Base-by-base conservation (phyloP, 2,888 invertebrate species). In the Pammene aurita region DNA sequence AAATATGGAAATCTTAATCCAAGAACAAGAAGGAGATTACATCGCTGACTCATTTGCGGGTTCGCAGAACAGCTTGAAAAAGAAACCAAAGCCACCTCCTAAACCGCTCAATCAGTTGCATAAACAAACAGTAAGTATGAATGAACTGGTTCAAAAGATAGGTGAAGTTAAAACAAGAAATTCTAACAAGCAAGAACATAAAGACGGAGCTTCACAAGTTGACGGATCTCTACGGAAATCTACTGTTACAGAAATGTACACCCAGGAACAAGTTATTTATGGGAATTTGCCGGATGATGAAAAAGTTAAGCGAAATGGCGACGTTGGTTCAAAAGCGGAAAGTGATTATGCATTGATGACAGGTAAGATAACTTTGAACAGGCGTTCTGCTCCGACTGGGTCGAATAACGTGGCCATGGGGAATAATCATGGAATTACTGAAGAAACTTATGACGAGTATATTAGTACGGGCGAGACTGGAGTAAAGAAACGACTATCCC, bases 281-380 rank as follows among this genome's bases (percentile, higher is more conserved):
- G 62, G 62, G 16, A 87, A 84, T 73, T 71, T 84, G 48, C 77
- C 82, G 0, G 82, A 84, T 72, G 84, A 86, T 66, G 75, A 78
- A 65, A 86, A 85, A 75, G 79, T 75, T 2, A 63, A 52, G 14
- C 57, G 56, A 48, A 41, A 68, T 44, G 57, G 50, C 11, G 64
- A 69, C 18, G n/a, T 52, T 46, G 50, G 44, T 35, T 56, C 57
- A 14, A 68, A 63, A 41, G 38, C 38, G 38, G 64, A 64, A 26
- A 44, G 54, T 55, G 5, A 26, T 42, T 58, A 64, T 55, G 58
- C 34, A 9, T 34, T 7, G 11, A 68, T 54, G 64, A 14, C 11
- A 14, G n/a, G 14, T 11, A 34, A 18, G 52, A 26, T 34, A 6
- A 10, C 16, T 48, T 34, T 46, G 11, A n/a, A 48, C 11, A 60